A percentile compares a stretch with the other conserved stretches of the same genome.
These are phyloP conservation scores for Bujurquina vittata DNA, from an alignment of 2,113 vertebrate genomes.

Conservation along the genomic window DNA sequence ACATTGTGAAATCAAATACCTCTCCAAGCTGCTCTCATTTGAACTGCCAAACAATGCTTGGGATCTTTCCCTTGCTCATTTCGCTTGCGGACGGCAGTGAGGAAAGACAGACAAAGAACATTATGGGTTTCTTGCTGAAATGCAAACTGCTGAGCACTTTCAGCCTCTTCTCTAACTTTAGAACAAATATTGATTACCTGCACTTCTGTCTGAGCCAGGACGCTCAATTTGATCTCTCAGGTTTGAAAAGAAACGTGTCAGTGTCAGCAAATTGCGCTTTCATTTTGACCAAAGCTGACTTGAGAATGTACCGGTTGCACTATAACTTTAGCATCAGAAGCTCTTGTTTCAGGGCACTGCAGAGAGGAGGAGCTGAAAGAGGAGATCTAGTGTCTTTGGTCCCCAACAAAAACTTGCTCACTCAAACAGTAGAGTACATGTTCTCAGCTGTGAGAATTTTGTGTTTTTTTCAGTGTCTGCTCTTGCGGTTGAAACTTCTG, in stretches of 20 bases:
- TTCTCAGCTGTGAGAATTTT: neutral
- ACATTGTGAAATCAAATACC: constrained; percentile 70
- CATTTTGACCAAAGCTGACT: constrained; percentile 16
- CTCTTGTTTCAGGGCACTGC: neutral
- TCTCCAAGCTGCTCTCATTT: constrained; percentile 54
- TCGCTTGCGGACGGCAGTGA: neutral
- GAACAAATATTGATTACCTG: neutral
- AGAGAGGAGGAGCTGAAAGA: constrained; percentile 40
- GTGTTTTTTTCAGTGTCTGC: neutral
- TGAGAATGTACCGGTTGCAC: constrained; percentile 5
- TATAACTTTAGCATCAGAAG: constrained; percentile 21
- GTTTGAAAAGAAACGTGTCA: constrained; percentile 15
- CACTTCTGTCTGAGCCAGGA: constrained; percentile 9
- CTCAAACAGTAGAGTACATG: constrained; percentile 12
- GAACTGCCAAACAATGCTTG: constrained; percentile 60
- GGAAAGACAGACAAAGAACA: constrained; percentile 27
- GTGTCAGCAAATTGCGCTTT: constrained; percentile 29
- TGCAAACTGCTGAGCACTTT: constrained; percentile 3
- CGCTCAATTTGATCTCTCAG: neutral
- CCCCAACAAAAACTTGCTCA: constrained; percentile 17
- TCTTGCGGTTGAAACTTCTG: neutral
- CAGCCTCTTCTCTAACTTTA: constrained; percentile 29
- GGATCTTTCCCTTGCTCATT: constrained; percentile 29
- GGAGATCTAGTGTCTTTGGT: constrained; percentile 15
- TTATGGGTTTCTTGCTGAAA: constrained; percentile 26